Conservation (phyloP, 2,797 vertebrate species). For the Podargus strigoides region DNA sequence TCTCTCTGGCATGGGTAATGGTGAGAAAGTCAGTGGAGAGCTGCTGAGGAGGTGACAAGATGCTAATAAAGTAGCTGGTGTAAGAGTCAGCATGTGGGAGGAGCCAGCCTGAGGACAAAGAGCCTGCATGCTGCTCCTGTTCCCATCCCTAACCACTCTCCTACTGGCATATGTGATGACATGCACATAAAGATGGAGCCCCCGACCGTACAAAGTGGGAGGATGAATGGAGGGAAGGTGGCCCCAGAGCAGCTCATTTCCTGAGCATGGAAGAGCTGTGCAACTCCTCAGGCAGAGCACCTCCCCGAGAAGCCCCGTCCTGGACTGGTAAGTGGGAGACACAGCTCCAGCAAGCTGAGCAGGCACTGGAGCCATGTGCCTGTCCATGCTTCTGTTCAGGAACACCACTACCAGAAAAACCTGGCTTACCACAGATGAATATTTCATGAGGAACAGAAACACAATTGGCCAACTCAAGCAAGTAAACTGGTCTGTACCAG, state of each 20-base stretch:
- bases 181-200: neutral
- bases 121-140: neutral
- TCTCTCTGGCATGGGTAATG: neutral
- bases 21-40: neutral
- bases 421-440: neutral
- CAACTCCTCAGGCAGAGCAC: neutral
- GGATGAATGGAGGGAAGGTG: neutral
- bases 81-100: neutral
- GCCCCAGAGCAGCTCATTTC: neutral
- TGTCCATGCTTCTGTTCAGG: neutral
- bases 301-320: accelerated
- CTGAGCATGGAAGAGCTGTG: neutral
- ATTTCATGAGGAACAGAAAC: neutral
- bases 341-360: neutral
- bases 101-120: neutral
- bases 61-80: neutral
- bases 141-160: neutral
- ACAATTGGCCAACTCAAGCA: neutral
- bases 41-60: neutral
- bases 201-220: neutral
- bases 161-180: too few species aligned
- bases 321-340: neutral
- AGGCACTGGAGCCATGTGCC: accelerated
- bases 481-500: neutral
- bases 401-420: neutral